Percentiles rank a stretch among this genome's conserved stretches.
Conservation (phyloP, 2,888 invertebrate species). For the Ichneumoninae sp. region DNA sequence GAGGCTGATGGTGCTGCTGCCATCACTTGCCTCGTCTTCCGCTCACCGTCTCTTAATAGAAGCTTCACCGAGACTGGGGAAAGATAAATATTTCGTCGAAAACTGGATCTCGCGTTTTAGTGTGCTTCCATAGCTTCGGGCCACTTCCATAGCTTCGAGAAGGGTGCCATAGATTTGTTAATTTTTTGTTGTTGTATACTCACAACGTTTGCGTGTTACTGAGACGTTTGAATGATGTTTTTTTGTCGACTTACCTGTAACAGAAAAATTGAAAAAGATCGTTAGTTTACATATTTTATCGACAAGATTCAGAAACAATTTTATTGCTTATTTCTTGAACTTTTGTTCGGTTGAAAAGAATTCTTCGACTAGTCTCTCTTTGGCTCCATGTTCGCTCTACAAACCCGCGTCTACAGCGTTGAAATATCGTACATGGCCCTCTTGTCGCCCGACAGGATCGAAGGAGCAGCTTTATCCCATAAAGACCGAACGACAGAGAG, state of each 20-base stretch:
- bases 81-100: constrained; percentile 66
- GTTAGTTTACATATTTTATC: background rate
- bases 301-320: background rate
- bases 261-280: constrained; percentile 20
- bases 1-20: background rate
- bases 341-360: constrained; percentile 26
- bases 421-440: constrained; percentile 29
- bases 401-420: background rate
- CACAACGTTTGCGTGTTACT: constrained; percentile 12
- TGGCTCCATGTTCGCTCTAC: constrained; percentile 4
- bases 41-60: constrained; percentile 17
- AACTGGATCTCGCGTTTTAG: constrained; percentile 56
- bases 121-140: constrained; percentile 20
- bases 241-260: constrained; percentile 57
- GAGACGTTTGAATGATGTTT: background rate
- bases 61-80: constrained; percentile 39
- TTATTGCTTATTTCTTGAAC: background rate
- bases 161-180: background rate
- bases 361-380: constrained; percentile 27
- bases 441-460: constrained; percentile 24
- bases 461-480: constrained; percentile 32
- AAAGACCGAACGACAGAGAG: constrained; percentile 38
- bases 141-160: constrained; percentile 5
- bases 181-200: constrained; percentile 1
- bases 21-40: constrained; percentile 24